phyloP scores from a whole-genome alignment of 2,113 vertebrate species.

The Puntigrus tetrazona region DNA sequence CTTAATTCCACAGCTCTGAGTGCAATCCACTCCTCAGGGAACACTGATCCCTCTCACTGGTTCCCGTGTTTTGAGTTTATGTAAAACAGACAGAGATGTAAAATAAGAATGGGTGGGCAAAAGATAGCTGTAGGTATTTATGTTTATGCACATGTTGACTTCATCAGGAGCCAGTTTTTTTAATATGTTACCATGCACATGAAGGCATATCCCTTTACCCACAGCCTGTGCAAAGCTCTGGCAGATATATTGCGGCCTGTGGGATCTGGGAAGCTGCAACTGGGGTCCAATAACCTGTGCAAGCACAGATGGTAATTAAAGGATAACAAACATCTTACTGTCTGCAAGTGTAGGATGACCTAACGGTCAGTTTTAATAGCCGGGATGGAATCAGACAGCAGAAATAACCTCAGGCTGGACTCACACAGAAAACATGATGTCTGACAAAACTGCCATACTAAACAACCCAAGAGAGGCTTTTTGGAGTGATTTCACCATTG shows the following conservation, averaged over 20 bases:
- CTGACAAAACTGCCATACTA: not conserved
- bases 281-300: not conserved
- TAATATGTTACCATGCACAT: not conserved
- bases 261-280: constrained; percentile 18
- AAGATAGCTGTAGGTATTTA: not conserved
- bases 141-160: not conserved
- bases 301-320: constrained; percentile 4
- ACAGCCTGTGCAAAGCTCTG: not conserved
- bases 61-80: not conserved
- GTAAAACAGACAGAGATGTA: not conserved
- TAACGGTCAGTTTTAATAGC: constrained; percentile 21
- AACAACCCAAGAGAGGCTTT: not conserved
- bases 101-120: not conserved
- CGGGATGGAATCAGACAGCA: constrained; percentile 4
- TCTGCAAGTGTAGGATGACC: not conserved
- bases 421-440: not conserved
- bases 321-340: not conserved
- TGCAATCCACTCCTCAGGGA: constrained; percentile 21
- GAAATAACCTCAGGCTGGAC: constrained; percentile 4
- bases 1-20: constrained; percentile 8
- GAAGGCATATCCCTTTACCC: constrained; percentile 2
- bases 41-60: constrained; percentile 19
- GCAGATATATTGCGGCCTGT: constrained; percentile 16
- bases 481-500: not conserved
- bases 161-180: not conserved